Evolutionary conservation across 2,113 vertebrate genomes (phyloP).

Genomic region (Cyanoderma ruficeps): DNA sequence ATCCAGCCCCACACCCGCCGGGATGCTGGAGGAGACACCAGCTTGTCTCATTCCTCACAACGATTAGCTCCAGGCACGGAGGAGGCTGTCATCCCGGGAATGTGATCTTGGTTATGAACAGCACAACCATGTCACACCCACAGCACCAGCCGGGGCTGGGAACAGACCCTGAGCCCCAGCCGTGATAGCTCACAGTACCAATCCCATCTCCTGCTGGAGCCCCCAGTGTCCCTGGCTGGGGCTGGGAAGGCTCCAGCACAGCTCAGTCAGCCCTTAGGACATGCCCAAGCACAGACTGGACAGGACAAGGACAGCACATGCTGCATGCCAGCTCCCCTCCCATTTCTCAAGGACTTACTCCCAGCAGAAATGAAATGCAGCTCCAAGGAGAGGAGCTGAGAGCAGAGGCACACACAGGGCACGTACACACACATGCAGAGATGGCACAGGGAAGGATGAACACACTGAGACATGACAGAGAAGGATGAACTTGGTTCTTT

Average conservation of each 20-base stretch:
- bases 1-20: fast-evolving
- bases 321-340: background rate
- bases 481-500: background rate
- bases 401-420: background rate
- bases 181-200: fast-evolving
- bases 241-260: background rate
- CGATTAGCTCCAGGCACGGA: background rate
- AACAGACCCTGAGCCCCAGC: background rate
- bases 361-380: background rate
- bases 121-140: background rate
- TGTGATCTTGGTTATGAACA: background rate
- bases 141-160: background rate
- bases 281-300: background rate
- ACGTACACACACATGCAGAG: background rate
- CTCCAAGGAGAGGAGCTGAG: background rate
- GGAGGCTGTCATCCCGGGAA: background rate
- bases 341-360: background rate
- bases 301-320: background rate
- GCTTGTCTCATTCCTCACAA: background rate
- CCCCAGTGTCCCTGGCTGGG: background rate
- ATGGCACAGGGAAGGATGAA: background rate
- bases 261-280: background rate
- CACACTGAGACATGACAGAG: background rate
- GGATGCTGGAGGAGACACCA: background rate
- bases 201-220: background rate